Base-by-base conservation (phyloP, 2,797 vertebrate species). In the Catostomus latipinnis region DNA sequence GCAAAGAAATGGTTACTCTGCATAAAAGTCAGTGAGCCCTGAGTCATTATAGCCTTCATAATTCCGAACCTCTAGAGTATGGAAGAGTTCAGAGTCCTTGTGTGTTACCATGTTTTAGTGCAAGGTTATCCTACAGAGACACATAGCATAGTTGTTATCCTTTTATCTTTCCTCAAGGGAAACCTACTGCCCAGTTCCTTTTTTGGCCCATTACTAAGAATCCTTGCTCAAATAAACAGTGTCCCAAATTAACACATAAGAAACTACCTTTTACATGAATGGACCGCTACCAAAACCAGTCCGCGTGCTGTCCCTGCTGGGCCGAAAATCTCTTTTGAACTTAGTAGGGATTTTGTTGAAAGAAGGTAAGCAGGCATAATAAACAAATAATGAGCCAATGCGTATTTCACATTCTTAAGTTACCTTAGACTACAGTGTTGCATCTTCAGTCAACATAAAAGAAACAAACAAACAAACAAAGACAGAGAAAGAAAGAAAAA, bases 201-300 rank as follows among this genome's bases (percentile, higher is more conserved):
- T 61, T 65, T 83, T 61, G 14, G 61, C 11, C 62, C 74, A 61
- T 84, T 73, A 68, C 54, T 65, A 57, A 81, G 22, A 54, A 58
- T 80, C 57, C 68, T 74, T 72, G 18, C 61, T 71, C 70, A 83
- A 85, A 82, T 80, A 86, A 84, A 83, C 83, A 78, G 46, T 7
- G 52, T 67, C 14, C 54, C 82, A 88, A 92, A 92, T 88, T 86
- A 91, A 87, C 88, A 88, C 18, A 52, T 43, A 18, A 76, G 80
- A 60, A 88, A 90, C 84, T 87, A 34, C 49, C 73, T 76, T 82
- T 71, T 62, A 74, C 69, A 60, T 74, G 75, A 75, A 81, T 74
- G 67, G 48, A 49, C 60, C 9, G 4, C 8, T 67, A 58, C 80
- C 83, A 74, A 71, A 82, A 65, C 12, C 61, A 81, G 78, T 71